Conservation (phyloP, 1,140 invertebrate genomes). For the Bombus confusus region DNA sequence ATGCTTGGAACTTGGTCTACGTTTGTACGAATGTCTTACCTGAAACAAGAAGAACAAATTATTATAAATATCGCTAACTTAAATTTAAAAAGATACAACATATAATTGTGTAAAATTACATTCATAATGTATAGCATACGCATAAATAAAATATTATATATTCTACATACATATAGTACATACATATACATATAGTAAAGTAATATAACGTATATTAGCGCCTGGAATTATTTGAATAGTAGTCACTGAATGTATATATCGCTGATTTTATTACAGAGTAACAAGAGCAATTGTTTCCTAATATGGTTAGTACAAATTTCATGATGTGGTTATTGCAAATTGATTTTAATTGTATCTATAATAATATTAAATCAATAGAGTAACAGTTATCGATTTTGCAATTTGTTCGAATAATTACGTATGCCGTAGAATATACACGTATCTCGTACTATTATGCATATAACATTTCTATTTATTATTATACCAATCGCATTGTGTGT, state of each 20-base stretch:
- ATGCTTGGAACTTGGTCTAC: too few species aligned
- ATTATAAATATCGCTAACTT: background rate
- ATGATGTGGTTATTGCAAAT: background rate
- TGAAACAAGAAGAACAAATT: background rate
- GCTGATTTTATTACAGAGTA: background rate
- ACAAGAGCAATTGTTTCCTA: background rate
- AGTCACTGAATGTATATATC: too few species aligned
- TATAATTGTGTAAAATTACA: background rate
- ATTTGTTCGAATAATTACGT: background rate
- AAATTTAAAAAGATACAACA: background rate
- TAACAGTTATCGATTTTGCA: background rate
- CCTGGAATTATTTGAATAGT: background rate
- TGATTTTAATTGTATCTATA: background rate
- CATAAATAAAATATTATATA: too few species aligned
- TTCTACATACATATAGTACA: too few species aligned
- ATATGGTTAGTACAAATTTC: background rate
- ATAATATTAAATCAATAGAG: background rate
- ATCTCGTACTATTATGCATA: background rate
- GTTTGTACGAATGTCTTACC: background rate
- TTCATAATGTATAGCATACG: background rate
- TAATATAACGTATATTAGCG: background rate
- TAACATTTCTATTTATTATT: background rate
- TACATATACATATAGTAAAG: too few species aligned
- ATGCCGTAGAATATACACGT: background rate
- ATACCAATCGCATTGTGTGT: too few species aligned